phyloP scores from a whole-genome alignment of 2,888 invertebrate species.

The Napeogenes inachia region DNA sequence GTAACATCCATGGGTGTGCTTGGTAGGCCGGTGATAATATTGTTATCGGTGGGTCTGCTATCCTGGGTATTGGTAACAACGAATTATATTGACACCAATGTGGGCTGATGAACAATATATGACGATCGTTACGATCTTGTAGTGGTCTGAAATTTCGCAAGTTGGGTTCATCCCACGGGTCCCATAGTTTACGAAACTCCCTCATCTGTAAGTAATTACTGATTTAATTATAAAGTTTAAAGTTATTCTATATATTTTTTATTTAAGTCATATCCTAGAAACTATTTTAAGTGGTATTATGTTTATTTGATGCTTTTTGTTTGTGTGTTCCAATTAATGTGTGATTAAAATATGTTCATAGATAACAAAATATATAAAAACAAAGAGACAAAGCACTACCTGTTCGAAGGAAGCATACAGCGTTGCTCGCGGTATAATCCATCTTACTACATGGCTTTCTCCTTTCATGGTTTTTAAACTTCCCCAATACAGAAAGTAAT shows the following conservation, averaged over 20 bases:
- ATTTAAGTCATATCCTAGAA: no score
- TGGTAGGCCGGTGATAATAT: constrained; percentile 53
- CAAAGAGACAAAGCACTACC: constrained; percentile 46
- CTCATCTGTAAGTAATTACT: constrained; percentile 59
- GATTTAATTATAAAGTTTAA: not conserved
- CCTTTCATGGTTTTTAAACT: constrained; percentile 64
- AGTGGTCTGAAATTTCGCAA: constrained; percentile 73
- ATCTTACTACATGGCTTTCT: constrained; percentile 67
- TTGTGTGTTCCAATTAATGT: no score
- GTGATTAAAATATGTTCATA: no score
- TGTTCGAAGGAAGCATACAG: constrained; percentile 78
- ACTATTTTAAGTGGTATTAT: no score
- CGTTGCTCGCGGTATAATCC: constrained; percentile 79
- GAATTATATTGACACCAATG: constrained; percentile 72
- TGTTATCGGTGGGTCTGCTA: constrained; percentile 58
- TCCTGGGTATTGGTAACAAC: constrained; percentile 60
- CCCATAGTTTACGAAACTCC: constrained; percentile 73
- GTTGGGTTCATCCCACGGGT: constrained; percentile 72
- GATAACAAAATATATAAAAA: no score
- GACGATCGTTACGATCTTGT: constrained; percentile 59
- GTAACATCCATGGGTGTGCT: constrained; percentile 52
- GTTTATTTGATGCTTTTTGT: no score
- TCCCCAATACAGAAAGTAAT: constrained; percentile 83
- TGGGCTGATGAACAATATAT: constrained; percentile 74
- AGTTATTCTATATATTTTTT: not conserved